A percentile compares a stretch with the other conserved stretches of the same genome.
Conservation (phyloP, 2,888 invertebrate species). For the Leptopterna dolabrata region DNA sequence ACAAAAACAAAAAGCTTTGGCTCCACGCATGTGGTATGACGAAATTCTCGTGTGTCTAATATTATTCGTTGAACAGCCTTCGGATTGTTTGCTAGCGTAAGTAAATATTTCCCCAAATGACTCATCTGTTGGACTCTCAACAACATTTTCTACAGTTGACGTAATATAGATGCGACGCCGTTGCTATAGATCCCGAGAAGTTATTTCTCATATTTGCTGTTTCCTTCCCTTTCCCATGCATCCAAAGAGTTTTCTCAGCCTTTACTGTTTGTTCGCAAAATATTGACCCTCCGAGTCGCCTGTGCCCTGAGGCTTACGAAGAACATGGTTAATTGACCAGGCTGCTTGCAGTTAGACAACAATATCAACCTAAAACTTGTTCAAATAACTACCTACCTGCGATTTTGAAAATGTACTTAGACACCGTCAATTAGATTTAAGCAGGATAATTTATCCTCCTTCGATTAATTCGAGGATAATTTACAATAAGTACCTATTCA, state of each 20-base stretch:
- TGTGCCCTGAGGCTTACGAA: not conserved
- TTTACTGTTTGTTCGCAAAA: not conserved
- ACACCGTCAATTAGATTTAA: too few relatives aligned
- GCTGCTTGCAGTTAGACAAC: not conserved
- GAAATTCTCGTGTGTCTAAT: too few relatives aligned
- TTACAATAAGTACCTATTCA: too few relatives aligned
- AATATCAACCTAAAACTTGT: too few relatives aligned
- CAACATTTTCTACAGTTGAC: not conserved
- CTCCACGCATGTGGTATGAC: too few relatives aligned
- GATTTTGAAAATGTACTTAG: too few relatives aligned
- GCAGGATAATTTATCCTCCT: too few relatives aligned
- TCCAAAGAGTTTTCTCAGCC: not conserved
- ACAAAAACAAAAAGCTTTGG: too few relatives aligned
- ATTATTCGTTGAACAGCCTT: not conserved
- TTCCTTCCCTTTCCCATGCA: not conserved
- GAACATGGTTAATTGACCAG: not conserved
- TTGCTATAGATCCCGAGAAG: not conserved
- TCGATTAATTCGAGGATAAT: too few relatives aligned
- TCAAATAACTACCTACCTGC: too few relatives aligned
- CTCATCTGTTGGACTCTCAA: not conserved
- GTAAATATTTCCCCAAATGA: not conserved
- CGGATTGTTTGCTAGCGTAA: not conserved
- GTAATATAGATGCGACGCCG: not conserved
- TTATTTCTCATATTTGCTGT: not conserved
- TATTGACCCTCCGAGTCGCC: not conserved